Conservation (phyloP, 2,888 invertebrate species). For the Ariolimax columbianus region DNA sequence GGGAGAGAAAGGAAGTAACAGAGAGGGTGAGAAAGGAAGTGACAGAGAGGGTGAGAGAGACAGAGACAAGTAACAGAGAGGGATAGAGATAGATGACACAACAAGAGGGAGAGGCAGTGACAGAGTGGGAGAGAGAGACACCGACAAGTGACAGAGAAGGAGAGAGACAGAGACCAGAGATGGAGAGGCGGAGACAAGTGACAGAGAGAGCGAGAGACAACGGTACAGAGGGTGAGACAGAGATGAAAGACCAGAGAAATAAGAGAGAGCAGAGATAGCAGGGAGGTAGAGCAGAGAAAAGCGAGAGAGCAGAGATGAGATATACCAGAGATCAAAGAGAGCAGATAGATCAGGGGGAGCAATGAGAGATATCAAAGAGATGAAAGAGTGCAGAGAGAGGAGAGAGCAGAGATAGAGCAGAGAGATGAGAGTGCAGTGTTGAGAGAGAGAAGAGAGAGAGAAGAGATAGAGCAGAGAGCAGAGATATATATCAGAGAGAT, state of each 20-base stretch:
- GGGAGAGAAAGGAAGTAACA: constrained; percentile 32
- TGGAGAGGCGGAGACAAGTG: too few species aligned
- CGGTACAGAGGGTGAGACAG: constrained; percentile 1
- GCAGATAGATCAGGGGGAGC: neutral
- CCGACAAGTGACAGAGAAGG: constrained; percentile 27
- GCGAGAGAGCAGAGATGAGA: too few species aligned
- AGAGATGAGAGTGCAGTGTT: neutral
- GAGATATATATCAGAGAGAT: neutral
- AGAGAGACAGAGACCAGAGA: constrained; percentile 31
- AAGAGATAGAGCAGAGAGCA: too few species aligned
- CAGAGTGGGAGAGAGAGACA: neutral
- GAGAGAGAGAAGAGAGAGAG: neutral
- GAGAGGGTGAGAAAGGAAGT: too few species aligned
- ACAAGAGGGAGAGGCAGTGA: neutral
- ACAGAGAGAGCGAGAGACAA: neutral
- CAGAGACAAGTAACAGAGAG: neutral
- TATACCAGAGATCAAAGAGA: neutral
- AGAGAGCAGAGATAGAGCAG: neutral
- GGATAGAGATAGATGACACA: constrained; percentile 17
- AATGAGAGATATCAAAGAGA: too few species aligned
- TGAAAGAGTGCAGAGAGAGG: too few species aligned
- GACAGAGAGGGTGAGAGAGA: neutral
- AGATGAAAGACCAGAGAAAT: constrained; percentile 6
- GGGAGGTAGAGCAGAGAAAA: neutral
- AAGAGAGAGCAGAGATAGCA: constrained; percentile 28